Evolutionary conservation across 2,797 vertebrate species (phyloP), one percentile per base, ranked within the genome.

Genomic region (Hippocampus kuda): DNA sequence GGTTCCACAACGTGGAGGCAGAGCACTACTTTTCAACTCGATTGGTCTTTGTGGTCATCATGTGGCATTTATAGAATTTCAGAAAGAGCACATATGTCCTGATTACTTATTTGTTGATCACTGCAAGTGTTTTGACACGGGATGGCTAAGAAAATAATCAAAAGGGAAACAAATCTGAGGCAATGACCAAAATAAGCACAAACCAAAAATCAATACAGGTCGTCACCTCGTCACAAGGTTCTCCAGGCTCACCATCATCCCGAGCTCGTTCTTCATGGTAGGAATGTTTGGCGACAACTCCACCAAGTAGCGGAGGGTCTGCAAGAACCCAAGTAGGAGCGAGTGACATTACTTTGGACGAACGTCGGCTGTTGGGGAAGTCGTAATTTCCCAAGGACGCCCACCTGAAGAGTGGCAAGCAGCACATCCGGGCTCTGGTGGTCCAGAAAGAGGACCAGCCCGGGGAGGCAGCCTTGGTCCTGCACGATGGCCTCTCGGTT

Each of bases 221-320:
- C 65, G 66, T 84, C 63, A 92, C 90, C 88, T 89, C 63, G 48
- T 83, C 70, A 80, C 84, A 27, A 92, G 72, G 63, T 80, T 86
- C 71, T 92, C 88, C 79, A 94, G 75, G 85, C 89, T 92, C 78
- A 88, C 87, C 85, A 92, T 92, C 90, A 93, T 92, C 3, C 90
- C 91, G 68, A 92, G 85, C 54, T 93, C 90, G 76, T 88, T 90
- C 72, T 81, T 89, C 90, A 93, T 92, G 64, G 71, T 86, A 62
- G 81, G 70, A 67, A 91, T 84, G 74, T 93, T 92, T 34, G 70
- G 73, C 46, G 86, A 44, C 15, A 84, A 83, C 74, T 93, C 91
- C 18, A 90, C 90, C 74, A 93, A 76, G 79, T 93, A 93, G 53
- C 88, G 88, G 24, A 93, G 72, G 7, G 91, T 87, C 68, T 70